Evolutionary conservation across 2,888 invertebrate genomes (phyloP).

Genomic region (Philhelius pedissequus): DNA sequence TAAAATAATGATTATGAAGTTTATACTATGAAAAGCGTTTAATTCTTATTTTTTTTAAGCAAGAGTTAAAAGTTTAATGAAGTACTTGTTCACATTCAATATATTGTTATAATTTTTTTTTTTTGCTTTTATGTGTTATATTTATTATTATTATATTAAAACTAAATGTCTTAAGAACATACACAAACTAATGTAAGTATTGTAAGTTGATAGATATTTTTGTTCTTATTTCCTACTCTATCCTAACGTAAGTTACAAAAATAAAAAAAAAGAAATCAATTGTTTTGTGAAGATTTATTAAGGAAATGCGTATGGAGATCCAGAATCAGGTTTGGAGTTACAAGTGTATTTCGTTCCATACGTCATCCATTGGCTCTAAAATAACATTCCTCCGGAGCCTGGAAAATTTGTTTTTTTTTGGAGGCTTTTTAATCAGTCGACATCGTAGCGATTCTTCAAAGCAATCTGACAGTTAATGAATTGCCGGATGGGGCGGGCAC

Average conservation of each 20-base stretch:
- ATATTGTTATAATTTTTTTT: conserved; percentile 51
- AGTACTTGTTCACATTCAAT: conserved; percentile 42
- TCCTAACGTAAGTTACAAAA: conserved; percentile 47
- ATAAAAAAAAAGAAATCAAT: conserved; percentile 32
- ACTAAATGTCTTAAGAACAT: conserved; percentile 45
- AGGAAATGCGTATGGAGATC: too few species aligned
- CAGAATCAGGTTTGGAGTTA: too few species aligned
- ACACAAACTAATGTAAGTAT: conserved; percentile 53
- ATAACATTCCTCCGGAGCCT: too few species aligned
- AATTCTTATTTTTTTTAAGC: not conserved
- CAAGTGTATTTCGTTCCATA: too few species aligned
- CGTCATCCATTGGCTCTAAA: too few species aligned
- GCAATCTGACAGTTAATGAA: too few species aligned
- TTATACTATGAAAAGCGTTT: not conserved
- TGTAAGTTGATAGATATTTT: conserved; percentile 23
- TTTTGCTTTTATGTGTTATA: conserved; percentile 65
- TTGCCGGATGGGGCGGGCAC: too few species aligned
- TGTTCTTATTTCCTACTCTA: conserved; percentile 39
- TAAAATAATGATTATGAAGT: conserved; percentile 14
- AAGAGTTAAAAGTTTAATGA: not conserved
- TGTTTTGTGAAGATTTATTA: too few species aligned
- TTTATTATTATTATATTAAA: conserved; percentile 56
- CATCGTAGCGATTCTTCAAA: too few species aligned
- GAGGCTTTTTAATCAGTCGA: too few species aligned
- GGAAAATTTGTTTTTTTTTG: too few species aligned